Evolutionary conservation across 37 sponge, comb jelly and placozoan species (phyloP).

Genomic region (Theonella swinhoei): DNA sequence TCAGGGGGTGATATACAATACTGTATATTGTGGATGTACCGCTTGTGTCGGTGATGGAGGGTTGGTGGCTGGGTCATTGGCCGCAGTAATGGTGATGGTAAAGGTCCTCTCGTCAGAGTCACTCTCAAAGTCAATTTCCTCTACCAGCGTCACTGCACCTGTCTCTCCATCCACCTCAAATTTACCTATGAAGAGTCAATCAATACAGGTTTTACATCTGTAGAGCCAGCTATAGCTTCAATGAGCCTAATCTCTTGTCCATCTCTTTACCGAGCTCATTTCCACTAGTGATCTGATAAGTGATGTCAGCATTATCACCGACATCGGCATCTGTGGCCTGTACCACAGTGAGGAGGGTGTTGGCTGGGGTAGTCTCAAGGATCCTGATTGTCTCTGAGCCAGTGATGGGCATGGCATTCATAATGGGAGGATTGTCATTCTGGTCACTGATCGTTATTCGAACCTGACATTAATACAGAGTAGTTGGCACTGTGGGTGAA

Average conservation of each 20-base stretch:
- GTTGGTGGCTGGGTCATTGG: not conserved
- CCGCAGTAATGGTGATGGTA: not conserved
- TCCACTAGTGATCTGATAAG: constrained; percentile 25
- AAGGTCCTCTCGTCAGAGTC: not conserved
- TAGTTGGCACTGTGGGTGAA: not conserved
- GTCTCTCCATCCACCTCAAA: constrained; percentile 7
- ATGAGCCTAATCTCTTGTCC: no score
- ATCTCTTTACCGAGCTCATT: constrained; percentile 1
- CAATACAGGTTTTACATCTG: no score
- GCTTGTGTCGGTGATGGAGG: no score
- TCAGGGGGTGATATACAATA: no score
- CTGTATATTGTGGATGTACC: no score
- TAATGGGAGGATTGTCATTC: constrained; percentile 46
- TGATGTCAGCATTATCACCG: constrained; percentile 38
- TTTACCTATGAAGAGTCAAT: not conserved
- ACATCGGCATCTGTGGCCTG: constrained; percentile 42
- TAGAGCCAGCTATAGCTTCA: no score
- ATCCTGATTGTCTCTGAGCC: not conserved
- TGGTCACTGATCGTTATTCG: constrained; percentile 25
- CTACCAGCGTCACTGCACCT: constrained; percentile 10
- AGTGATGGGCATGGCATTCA: not conserved
- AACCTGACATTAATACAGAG: constrained; percentile 20
- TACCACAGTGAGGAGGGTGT: constrained; percentile 19
- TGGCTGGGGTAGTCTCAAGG: not conserved
- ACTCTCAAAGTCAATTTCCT: constrained; percentile 13